Evolutionary conservation across 2,113 vertebrate species (phyloP).

Genomic region (Parus major): DNA sequence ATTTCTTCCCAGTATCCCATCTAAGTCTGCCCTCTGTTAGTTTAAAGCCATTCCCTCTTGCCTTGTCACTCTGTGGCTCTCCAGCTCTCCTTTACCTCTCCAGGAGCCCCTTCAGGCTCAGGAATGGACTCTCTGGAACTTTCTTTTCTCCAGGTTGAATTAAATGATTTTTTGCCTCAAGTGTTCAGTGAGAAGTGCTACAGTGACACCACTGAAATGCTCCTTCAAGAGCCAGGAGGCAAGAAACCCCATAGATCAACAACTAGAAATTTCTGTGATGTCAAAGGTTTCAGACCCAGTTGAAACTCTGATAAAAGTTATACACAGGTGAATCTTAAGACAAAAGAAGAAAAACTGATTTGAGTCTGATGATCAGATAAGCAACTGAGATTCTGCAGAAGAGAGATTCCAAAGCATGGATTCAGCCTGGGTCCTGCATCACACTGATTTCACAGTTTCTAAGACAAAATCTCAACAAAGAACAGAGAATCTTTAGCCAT

Average conservation of each 20-base stretch:
- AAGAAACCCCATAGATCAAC: neutral
- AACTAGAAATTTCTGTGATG: neutral
- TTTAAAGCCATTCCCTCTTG: neutral
- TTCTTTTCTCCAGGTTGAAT: neutral
- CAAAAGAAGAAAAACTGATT: neutral
- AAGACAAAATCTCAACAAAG: neutral
- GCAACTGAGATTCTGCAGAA: neutral
- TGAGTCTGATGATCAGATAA: neutral
- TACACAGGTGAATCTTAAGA: accelerated
- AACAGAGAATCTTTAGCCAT: neutral
- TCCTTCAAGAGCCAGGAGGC: neutral
- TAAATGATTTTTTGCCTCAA: neutral
- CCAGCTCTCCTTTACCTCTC: neutral
- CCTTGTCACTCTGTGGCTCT: neutral
- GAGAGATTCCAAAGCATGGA: neutral
- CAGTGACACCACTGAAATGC: neutral
- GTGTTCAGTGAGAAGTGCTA: neutral
- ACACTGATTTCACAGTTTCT: neutral
- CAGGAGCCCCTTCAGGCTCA: neutral
- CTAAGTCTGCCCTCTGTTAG: accelerated
- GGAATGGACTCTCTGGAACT: neutral
- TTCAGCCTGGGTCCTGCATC: neutral
- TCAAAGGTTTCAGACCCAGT: neutral
- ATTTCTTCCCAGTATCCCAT: neutral
- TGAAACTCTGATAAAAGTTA: neutral